phyloP scores from a whole-genome alignment of 1,140 invertebrate genomes.

The Platorchestia sp. region DNA sequence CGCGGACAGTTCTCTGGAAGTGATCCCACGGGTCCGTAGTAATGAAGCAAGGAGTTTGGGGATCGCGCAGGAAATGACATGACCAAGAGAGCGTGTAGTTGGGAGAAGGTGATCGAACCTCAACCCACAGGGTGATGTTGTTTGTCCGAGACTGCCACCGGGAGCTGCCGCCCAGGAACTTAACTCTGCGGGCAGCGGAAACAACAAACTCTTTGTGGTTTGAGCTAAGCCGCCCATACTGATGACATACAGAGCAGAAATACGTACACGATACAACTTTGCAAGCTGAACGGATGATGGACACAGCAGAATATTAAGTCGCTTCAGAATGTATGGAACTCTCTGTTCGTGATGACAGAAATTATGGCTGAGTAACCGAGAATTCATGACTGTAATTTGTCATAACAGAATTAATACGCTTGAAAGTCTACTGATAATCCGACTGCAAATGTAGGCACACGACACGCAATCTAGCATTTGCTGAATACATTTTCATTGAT shows the following conservation, averaged over 20 bases:
- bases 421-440: background rate
- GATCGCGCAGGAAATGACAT: constrained; percentile 10
- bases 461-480: background rate
- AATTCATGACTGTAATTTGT: background rate
- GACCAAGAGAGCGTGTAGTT: constrained; percentile 26
- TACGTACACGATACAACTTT: background rate
- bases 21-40: constrained; percentile 18
- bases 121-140: constrained; percentile 33
- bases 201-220: constrained; percentile 1
- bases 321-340: background rate
- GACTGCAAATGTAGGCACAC: background rate
- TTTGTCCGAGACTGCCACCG: background rate
- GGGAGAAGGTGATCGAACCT: constrained; percentile 1
- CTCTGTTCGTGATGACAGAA: background rate
- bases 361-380: background rate
- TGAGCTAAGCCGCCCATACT: background rate
- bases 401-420: background rate
- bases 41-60: constrained; percentile 20
- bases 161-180: constrained; percentile 22
- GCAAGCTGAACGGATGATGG: background rate
- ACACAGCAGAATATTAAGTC: background rate
- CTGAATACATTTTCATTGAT: background rate
- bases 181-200: background rate
- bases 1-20: constrained; percentile 9
- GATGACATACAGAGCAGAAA: background rate